Percentiles rank a stretch among this genome's conserved stretches.
Conservation (phyloP, 2,888 invertebrate genomes). For the Saturnia japonica region DNA sequence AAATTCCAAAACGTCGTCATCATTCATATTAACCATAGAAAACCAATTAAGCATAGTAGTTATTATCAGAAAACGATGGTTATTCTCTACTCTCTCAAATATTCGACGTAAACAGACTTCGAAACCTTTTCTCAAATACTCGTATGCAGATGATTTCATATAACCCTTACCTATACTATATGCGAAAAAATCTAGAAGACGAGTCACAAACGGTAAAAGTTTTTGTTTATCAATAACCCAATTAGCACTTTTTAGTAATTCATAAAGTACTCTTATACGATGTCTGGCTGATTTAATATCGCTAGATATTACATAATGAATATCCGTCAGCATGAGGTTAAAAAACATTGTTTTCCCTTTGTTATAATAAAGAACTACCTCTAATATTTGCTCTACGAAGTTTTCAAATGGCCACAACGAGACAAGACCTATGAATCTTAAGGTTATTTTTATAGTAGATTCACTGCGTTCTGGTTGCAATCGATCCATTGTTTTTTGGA, state of each 20-base stretch:
- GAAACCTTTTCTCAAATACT: slow-evolving; percentile 71
- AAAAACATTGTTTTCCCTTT: slow-evolving; percentile 52
- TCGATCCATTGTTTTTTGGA: slow-evolving; percentile 52
- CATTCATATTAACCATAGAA: slow-evolving; percentile 57
- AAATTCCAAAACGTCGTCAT: slow-evolving; percentile 76
- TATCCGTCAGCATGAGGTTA: slow-evolving; percentile 58
- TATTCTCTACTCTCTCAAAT: slow-evolving; percentile 71
- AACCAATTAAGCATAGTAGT: slow-evolving; percentile 78
- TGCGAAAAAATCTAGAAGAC: slow-evolving; percentile 74
- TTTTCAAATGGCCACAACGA: slow-evolving; percentile 58
- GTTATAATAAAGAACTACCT: slow-evolving; percentile 54
- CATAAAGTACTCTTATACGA: slow-evolving; percentile 75
- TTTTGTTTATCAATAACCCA: slow-evolving; percentile 70
- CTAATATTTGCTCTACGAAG: slow-evolving; percentile 57
- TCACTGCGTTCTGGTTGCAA: slow-evolving; percentile 58
- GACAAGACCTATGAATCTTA: slow-evolving; percentile 52
- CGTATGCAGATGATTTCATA: slow-evolving; percentile 44
- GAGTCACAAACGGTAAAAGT: slow-evolving; percentile 62
- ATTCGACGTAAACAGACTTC: slow-evolving; percentile 80
- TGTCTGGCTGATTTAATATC: slow-evolving; percentile 62
- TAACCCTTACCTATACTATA: slow-evolving; percentile 53
- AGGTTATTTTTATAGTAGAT: slow-evolving; percentile 49
- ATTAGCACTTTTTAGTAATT: slow-evolving; percentile 66
- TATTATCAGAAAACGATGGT: slow-evolving; percentile 72
- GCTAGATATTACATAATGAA: slow-evolving; percentile 51